Conservation (phyloP, 2,113 vertebrate genomes). For the Poicephalus gulielmi region DNA sequence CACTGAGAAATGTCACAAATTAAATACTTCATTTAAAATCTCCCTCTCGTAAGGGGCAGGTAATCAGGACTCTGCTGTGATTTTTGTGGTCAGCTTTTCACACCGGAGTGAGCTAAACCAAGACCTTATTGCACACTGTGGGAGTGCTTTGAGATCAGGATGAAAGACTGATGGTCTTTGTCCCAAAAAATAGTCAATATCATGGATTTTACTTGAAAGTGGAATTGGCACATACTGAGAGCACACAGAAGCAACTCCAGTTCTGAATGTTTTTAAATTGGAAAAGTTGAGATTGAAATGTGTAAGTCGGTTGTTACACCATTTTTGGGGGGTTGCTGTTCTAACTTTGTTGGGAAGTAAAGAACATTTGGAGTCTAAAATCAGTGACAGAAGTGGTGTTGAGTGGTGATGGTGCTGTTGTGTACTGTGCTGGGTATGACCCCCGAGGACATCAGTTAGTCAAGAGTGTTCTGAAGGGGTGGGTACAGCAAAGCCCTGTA, state of each 20-base stretch:
- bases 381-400: no score
- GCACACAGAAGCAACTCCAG: not conserved
- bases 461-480: not conserved
- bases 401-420: not conserved
- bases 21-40: not conserved
- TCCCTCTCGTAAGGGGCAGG: not conserved
- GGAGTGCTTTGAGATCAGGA: not conserved
- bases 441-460: not conserved
- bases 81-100: not conserved
- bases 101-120: not conserved
- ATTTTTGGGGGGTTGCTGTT: not conserved
- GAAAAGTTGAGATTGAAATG: not conserved
- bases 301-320: not conserved
- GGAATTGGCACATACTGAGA: not conserved
- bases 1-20: not conserved
- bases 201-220: not conserved
- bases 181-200: not conserved
- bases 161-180: not conserved
- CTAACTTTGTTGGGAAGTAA: not conserved
- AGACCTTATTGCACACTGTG: not conserved
- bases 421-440: accelerated
- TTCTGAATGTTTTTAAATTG: not conserved
- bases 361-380: not conserved
- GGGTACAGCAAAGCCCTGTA: accelerated
- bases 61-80: not conserved